Base-by-base conservation (phyloP, 2,797 vertebrate species). In the Sebastes ruberrimus region DNA sequence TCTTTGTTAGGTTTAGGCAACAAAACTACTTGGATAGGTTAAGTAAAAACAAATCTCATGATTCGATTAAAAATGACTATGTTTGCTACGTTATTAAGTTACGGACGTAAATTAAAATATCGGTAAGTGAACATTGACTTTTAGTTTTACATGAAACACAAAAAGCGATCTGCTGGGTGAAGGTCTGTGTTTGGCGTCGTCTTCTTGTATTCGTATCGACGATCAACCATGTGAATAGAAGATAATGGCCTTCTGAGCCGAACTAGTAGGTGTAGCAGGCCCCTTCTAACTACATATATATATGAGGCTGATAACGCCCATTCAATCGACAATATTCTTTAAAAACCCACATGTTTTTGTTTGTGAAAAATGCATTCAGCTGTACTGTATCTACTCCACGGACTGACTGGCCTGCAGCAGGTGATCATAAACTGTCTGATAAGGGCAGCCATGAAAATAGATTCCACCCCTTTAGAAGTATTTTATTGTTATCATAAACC, bases 401-500 rank as follows among this genome's bases (percentile, higher is more conserved):
- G 60, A 35, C 33, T 10, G 42, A 32, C 33, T 32, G 4, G 4
- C 2, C 9, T 9, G 8, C 28, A 35, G 52, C 67, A 56, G n/a
- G 59, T 57, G 28, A 75, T 57, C 23, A 64, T 65, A 46, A 61
- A 76, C 23, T 4, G 7, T 73, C 67, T 74, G 76, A 71, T 56
- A 60, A 52, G 60, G 32, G 10, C 32, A 49, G 38, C 35, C 23
- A 27, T 72, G 25, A 80, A 80, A 74, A 75, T 62, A 42, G 33
- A 65, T 74, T 59, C 35, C 33, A 30, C 4, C 30, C 20, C 27
- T 52, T 81, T 72, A 78, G 55, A 68, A 59, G n/a, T 32, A n/a
- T 27, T 77, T 84, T 77, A 86, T 74, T 70, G 49, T 49, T 23
- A 27, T 66, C 78, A 80, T 80, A 81, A 86, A 82, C 63, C 57